Evolutionary conservation across 2,888 invertebrate genomes (phyloP).

Genomic region (Aphrophora alni): DNA sequence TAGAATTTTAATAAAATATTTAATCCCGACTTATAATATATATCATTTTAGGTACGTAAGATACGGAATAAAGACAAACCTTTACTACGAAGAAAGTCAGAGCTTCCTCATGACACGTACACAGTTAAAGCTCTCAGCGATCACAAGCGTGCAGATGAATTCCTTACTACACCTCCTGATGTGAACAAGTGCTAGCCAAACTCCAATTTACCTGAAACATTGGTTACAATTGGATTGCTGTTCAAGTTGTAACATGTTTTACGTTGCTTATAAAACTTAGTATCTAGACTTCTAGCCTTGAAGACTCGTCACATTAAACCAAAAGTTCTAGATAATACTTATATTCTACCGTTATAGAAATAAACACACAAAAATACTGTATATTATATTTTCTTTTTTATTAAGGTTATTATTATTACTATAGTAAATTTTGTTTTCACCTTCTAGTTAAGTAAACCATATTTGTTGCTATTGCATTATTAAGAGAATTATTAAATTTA

Average conservation of each 20-base stretch:
- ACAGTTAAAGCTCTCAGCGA: slow-evolving; percentile 91
- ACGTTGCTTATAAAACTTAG: not conserved
- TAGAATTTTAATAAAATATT: too few relatives aligned
- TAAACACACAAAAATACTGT: not conserved
- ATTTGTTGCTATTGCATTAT: not conserved
- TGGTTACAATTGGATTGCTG: not conserved
- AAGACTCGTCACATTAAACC: not conserved
- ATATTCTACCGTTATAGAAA: not conserved
- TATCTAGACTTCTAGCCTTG: not conserved
- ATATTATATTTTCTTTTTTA: not conserved
- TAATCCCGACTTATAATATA: too few relatives aligned
- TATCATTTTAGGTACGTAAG: slow-evolving; percentile 66
- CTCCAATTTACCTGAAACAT: not conserved
- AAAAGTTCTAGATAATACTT: not conserved
- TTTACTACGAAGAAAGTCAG: slow-evolving; percentile 91
- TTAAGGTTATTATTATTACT: not conserved
- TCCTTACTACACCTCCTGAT: slow-evolving; percentile 83
- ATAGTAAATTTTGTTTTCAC: not conserved
- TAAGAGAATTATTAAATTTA: not conserved
- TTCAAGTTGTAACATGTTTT: not conserved
- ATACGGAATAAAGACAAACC: slow-evolving; percentile 82
- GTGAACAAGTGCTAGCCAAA: slow-evolving; percentile 80
- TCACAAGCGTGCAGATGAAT: slow-evolving; percentile 92
- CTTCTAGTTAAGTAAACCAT: not conserved
- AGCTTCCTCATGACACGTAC: slow-evolving; percentile 91